Evolutionary conservation across 2,113 vertebrate genomes (phyloP).

Genomic region (Grallaria varia): DNA sequence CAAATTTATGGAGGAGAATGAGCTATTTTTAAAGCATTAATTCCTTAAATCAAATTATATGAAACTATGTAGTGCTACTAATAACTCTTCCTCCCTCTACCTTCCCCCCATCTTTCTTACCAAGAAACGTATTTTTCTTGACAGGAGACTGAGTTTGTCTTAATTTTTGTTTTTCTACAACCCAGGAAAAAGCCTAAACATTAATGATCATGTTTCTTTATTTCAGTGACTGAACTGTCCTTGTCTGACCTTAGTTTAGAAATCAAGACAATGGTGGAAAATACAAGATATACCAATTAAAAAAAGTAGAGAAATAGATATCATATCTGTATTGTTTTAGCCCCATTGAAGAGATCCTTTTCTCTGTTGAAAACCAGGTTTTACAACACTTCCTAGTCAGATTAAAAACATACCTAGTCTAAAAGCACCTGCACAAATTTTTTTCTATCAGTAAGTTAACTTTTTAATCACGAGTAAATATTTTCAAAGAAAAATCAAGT

Average conservation of each 20-base stretch:
- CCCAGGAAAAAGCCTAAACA: conserved; percentile 22
- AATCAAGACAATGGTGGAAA: neutral
- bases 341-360: neutral
- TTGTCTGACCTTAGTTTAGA: neutral
- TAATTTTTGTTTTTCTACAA: neutral
- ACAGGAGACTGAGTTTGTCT: neutral
- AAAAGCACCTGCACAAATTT: neutral
- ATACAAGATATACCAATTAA: neutral
- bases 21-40: neutral
- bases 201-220: neutral
- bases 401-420: neutral
- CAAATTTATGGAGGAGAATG: neutral
- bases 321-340: neutral
- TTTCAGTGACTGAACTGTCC: neutral
- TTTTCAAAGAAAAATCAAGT: neutral
- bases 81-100: neutral
- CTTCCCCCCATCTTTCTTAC: neutral
- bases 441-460: neutral
- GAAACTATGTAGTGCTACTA: neutral
- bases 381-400: neutral
- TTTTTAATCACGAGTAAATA: neutral
- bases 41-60: neutral
- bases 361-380: neutral
- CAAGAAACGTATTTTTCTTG: neutral
- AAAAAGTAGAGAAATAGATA: neutral